Base-by-base conservation (phyloP, 2,888 invertebrate genomes). In the Agrilus cyanescens region DNA sequence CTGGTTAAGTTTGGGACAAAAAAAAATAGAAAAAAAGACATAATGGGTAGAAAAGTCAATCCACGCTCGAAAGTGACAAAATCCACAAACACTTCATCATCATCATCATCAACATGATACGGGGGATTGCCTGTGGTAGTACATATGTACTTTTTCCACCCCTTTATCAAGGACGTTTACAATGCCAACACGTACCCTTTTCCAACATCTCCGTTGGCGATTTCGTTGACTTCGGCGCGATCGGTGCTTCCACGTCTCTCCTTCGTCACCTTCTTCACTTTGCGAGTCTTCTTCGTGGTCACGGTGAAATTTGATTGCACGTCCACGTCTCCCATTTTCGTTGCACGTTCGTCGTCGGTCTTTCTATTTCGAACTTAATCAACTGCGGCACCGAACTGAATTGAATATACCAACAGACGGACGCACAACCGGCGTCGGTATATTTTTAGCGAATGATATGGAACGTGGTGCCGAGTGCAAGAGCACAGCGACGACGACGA, bases 301-400 rank as follows among this genome's bases (percentile, higher is more conserved):
- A 85, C 80, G 65, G 85, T 82, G 67, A 78, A 82, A 69, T 85
- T 82, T 74, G 85, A 83, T 74, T 85, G 83, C 54, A 85, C 79
- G 70, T 89, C 89, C 62, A 89, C 88, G 77, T 90, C 90, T 68
- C 87, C 89, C 90, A 90, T 90, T 71, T 65, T 47, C 40, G 46
- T 46, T 50, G 25, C 25, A 25, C 25, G 25, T 10, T 25, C 25
- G 25, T 25, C 10, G 25, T 25, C 25, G 25, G 8, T 25, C 25
- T 25, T 25, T 25, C 8, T 25, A 25, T 25, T 25, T 25, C 25
- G 25, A 52, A 52, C 52, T 46, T 53, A 47, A 50, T 50, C 47
- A 47, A 50, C 48, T 52, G 42, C 46, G 48, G 52, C 41, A 47
- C 46, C 46, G 49, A 46, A 56, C 54, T 56, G 55, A 53, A 58